Evolutionary conservation across 2,888 invertebrate genomes (phyloP).

Genomic region (Ryuthela nishihirai): DNA sequence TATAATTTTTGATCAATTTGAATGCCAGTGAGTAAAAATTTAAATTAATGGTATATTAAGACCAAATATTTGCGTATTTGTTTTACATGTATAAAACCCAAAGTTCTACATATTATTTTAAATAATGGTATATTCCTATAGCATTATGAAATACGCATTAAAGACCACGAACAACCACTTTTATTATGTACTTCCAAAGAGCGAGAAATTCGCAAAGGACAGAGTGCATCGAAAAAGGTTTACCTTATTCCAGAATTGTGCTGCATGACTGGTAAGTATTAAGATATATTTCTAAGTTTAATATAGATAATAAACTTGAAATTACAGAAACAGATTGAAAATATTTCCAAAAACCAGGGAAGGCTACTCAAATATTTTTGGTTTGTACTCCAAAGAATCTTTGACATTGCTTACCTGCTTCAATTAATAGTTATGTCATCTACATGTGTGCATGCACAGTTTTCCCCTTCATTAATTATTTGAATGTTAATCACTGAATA

Average conservation of each 20-base stretch:
- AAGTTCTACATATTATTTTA: not conserved
- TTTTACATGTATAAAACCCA: not conserved
- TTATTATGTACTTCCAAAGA: slow-evolving; percentile 62
- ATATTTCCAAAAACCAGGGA: no score
- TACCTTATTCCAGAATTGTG: slow-evolving; percentile 31
- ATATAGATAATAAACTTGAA: not conserved
- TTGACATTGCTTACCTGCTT: no score
- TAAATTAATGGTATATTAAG: not conserved
- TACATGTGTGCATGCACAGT: no score
- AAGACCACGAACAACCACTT: slow-evolving; percentile 67
- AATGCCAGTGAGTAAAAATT: no score
- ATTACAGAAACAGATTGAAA: not conserved
- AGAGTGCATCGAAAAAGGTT: not conserved
- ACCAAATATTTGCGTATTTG: not conserved
- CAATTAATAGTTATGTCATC: no score
- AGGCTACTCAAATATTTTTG: no score
- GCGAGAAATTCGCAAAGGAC: slow-evolving; percentile 67
- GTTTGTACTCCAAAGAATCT: no score
- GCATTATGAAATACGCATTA: slow-evolving; percentile 63
- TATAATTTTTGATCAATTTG: no score
- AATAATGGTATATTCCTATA: not conserved
- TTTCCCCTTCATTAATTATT: no score
- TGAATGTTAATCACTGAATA: no score
- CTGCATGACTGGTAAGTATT: slow-evolving; percentile 17
- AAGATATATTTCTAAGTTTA: not conserved